These are phyloP conservation scores for Apus apus DNA, from an alignment of 2,113 vertebrate species.

Conservation along the genomic window DNA sequence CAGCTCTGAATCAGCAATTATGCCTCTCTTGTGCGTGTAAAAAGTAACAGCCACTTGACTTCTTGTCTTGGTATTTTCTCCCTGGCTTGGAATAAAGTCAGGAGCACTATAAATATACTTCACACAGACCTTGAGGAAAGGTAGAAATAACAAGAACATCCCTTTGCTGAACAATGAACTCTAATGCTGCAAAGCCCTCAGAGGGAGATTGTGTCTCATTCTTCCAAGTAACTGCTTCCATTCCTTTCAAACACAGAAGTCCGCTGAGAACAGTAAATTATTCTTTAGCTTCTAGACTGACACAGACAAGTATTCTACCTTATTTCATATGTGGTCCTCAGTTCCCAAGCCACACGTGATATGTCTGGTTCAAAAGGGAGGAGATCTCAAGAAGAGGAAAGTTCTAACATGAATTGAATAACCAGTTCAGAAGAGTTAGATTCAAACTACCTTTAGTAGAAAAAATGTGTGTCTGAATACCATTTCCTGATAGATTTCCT, in stretches of 20 bases:
- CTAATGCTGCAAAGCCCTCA: neutral
- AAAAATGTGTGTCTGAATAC: neutral
- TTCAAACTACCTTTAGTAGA: neutral
- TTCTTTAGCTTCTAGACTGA: neutral
- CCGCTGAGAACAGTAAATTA: neutral
- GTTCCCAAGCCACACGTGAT: neutral
- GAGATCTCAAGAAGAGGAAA: neutral
- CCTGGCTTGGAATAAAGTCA: neutral
- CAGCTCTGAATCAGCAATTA: slow-evolving; percentile 15
- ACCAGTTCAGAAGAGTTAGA: neutral
- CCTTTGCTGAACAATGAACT: neutral
- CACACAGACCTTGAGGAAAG: neutral
- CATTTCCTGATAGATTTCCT: neutral
- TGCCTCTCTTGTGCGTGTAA: neutral
- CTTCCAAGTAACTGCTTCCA: neutral
- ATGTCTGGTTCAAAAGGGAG: neutral
- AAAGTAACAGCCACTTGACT: neutral
- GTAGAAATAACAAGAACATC: neutral
- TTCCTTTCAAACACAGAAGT: neutral
- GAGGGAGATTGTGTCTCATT: neutral
- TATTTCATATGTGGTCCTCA: neutral
- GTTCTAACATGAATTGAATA: neutral
- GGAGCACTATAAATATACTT: neutral
- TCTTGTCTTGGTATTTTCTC: neutral
- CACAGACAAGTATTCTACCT: neutral